These are phyloP conservation scores for Corydoras maculifer DNA, from an alignment of 2,113 vertebrate species.

Conservation along the genomic window DNA sequence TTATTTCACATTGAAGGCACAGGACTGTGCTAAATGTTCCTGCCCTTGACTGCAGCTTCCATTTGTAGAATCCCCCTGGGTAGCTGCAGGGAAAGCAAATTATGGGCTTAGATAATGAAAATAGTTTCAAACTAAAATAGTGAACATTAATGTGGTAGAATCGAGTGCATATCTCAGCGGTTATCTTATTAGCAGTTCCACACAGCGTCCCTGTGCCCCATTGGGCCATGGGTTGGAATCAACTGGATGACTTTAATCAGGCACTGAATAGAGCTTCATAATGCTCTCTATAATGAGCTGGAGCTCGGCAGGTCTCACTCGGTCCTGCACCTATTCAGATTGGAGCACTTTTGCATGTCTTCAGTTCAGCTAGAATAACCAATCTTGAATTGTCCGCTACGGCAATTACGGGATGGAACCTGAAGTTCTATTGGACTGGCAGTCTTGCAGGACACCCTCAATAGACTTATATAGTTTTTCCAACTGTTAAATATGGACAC, in stretches of 20 bases:
- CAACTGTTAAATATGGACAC: too few species aligned
- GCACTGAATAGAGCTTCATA: slow-evolving; percentile 58
- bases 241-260: slow-evolving; percentile 66
- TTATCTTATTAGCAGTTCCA: slow-evolving; percentile 71
- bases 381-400: too few species aligned
- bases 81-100: slow-evolving; percentile 60
- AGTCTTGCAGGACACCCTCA: too few species aligned
- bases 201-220: slow-evolving; percentile 60
- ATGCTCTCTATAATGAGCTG: slow-evolving; percentile 59
- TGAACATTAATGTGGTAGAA: slow-evolving; percentile 67
- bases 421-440: too few species aligned
- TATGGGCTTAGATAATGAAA: slow-evolving; percentile 67
- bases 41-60: slow-evolving; percentile 62
- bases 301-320: slow-evolving; percentile 50
- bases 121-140: slow-evolving; percentile 71
- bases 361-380: slow-evolving; percentile 13
- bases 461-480: too few species aligned
- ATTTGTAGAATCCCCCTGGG: slow-evolving; percentile 61
- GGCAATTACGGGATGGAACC: too few species aligned
- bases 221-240: slow-evolving; percentile 55
- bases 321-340: slow-evolving; percentile 45
- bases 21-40: slow-evolving; percentile 32
- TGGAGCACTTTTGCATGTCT: slow-evolving; percentile 18
- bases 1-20: too few species aligned
- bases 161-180: slow-evolving; percentile 57